Percentiles rank a stretch among this genome's conserved stretches.
phyloP scores from a whole-genome alignment of 1,140 invertebrate species.

The Lordiphosa stackelbergi region DNA sequence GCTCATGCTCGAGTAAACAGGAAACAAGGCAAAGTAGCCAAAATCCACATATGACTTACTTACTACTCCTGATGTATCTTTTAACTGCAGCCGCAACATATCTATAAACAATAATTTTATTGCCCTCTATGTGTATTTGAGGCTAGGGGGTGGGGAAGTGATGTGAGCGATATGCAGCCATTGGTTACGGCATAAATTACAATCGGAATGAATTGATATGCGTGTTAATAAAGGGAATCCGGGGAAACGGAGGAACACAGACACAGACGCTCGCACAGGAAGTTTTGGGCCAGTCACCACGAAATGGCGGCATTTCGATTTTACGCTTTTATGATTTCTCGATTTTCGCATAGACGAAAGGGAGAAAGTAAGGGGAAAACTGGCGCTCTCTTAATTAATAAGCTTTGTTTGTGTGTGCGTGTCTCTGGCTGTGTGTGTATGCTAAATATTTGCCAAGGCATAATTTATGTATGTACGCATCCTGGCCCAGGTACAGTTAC shows the following conservation, averaged over 20 bases:
- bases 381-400: conserved; percentile 65
- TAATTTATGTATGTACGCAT: conserved; percentile 50
- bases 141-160: conserved; percentile 13
- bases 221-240: conserved; percentile 63
- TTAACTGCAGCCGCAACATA: conserved; percentile 69
- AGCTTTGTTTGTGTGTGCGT: conserved; percentile 37
- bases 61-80: conserved; percentile 27
- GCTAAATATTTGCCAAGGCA: conserved; percentile 70
- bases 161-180: conserved; percentile 73
- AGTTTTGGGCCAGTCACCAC: conserved; percentile 60
- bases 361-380: conserved; percentile 2
- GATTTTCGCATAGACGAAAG: conserved; percentile 33
- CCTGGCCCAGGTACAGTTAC: conserved; percentile 53
- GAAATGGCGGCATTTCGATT: conserved; percentile 69
- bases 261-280: conserved; percentile 33
- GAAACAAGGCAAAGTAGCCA: conserved; percentile 30
- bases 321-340: conserved; percentile 74
- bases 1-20: too few relatives aligned
- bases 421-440: conserved; percentile 50
- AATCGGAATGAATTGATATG: conserved; percentile 75
- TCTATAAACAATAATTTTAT: conserved; percentile 74
- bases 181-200: conserved; percentile 72
- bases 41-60: conserved; percentile 41
- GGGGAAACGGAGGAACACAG: conserved; percentile 1
- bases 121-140: conserved; percentile 8